phyloP scores from a whole-genome alignment of 1,140 invertebrate species.

The Bombyx mandarina region DNA sequence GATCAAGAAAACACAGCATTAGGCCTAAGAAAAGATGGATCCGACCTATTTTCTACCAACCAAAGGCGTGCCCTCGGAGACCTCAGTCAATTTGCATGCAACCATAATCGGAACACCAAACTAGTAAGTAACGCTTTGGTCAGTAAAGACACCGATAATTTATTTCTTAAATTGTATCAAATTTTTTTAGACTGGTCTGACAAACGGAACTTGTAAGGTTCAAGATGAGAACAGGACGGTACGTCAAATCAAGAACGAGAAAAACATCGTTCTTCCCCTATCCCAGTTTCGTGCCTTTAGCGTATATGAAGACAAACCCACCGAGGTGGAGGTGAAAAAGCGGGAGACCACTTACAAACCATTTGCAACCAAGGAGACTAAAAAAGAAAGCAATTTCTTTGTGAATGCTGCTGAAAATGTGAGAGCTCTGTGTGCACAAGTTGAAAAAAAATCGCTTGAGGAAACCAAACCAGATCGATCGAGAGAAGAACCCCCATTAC shows the following conservation, averaged over 20 bases:
- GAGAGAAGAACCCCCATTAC: constrained; percentile 30
- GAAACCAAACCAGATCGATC: constrained; percentile 43
- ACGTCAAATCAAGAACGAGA: constrained; percentile 61
- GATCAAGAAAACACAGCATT: constrained; percentile 76
- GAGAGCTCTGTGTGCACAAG: constrained; percentile 41
- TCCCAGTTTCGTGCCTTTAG: constrained; percentile 80
- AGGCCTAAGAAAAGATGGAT: constrained; percentile 55
- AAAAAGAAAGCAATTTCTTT: constrained; percentile 53
- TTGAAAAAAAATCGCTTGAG: constrained; percentile 7
- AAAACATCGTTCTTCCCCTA: constrained; percentile 71
- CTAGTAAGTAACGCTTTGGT: constrained; percentile 38
- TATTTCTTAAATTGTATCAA: constrained; percentile 6
- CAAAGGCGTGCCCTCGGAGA: constrained; percentile 72
- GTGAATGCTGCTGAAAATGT: constrained; percentile 48
- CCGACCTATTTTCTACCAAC: constrained; percentile 53
- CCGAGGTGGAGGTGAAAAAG: constrained; percentile 66
- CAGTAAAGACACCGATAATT: constrained; percentile 2
- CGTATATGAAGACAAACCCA: constrained; percentile 78
- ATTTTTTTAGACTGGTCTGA: constrained; percentile 45
- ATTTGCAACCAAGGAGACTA: constrained; percentile 44
- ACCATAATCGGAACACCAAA: constrained; percentile 56
- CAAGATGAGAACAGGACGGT: constrained; percentile 61
- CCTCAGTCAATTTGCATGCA: constrained; percentile 56
- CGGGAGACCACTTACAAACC: constrained; percentile 60
- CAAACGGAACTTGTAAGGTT: constrained; percentile 59